These are phyloP conservation scores for Aphidius colemani DNA, from an alignment of 2,888 invertebrate species.

Conservation along the genomic window DNA sequence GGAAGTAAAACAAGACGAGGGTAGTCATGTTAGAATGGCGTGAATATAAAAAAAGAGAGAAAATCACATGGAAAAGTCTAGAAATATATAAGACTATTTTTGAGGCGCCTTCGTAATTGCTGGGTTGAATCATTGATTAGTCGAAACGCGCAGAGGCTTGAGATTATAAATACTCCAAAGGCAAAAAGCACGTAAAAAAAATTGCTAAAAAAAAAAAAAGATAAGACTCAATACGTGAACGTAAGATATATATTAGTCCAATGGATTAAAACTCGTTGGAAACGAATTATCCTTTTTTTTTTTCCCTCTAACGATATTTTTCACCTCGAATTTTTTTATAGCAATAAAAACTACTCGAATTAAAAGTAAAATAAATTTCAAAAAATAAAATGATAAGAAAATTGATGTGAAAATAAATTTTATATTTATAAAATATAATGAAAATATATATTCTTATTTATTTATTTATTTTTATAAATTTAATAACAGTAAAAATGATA, in stretches of 20 bases:
- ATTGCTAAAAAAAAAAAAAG: background rate
- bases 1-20: constrained; percentile 22
- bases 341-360: background rate
- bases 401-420: too few species aligned
- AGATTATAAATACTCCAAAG: constrained; percentile 33
- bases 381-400: too few species aligned
- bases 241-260: constrained; percentile 8
- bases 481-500: too few species aligned
- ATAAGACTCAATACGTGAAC: background rate
- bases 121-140: constrained; percentile 57
- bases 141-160: too few species aligned
- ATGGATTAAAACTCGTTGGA: constrained; percentile 20
- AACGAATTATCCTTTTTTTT: constrained; percentile 2
- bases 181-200: constrained; percentile 29
- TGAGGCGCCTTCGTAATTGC: constrained; percentile 54
- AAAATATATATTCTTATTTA: too few species aligned
- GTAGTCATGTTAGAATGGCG: constrained; percentile 28
- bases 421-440: too few species aligned
- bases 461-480: too few species aligned
- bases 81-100: constrained; percentile 42
- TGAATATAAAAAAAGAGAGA: constrained; percentile 35
- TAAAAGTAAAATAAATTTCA: background rate
- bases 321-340: constrained; percentile 1
- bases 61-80: constrained; percentile 1
- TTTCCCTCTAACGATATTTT: too few species aligned